Evolutionary conservation across 2,888 invertebrate species (phyloP).

Genomic region (Rhagium mordax): DNA sequence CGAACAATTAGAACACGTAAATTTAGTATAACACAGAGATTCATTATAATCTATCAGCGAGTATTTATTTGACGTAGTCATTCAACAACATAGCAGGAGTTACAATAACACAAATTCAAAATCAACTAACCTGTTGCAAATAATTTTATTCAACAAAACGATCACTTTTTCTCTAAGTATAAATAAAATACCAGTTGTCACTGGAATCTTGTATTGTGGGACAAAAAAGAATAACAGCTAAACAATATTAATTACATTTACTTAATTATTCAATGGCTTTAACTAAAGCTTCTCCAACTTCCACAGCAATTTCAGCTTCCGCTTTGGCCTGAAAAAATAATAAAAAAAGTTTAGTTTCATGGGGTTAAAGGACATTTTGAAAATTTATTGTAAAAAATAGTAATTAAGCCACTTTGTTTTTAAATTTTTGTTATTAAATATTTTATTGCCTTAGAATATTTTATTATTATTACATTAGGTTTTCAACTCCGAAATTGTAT

Average conservation of each 20-base stretch:
- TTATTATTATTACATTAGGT: too few relatives aligned
- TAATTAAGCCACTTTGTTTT: too few relatives aligned
- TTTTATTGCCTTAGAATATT: too few relatives aligned
- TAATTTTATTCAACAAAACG: not conserved
- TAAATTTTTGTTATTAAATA: too few relatives aligned
- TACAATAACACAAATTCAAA: not conserved
- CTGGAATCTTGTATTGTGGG: slow-evolving; percentile 14
- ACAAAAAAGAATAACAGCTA: slow-evolving; percentile 46
- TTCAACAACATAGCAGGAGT: not conserved
- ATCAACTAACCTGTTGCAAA: not conserved
- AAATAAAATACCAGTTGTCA: slow-evolving; percentile 12
- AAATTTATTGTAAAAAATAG: too few relatives aligned
- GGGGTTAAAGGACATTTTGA: too few relatives aligned
- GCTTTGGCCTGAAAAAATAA: slow-evolving; percentile 78
- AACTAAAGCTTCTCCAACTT: slow-evolving; percentile 94
- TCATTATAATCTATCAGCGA: too few relatives aligned
- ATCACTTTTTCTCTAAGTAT: not conserved
- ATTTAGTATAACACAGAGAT: too few relatives aligned
- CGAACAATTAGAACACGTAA: too few relatives aligned
- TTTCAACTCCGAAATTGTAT: too few relatives aligned
- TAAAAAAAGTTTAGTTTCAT: too few relatives aligned
- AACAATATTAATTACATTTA: slow-evolving; percentile 38
- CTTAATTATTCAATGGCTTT: slow-evolving; percentile 80
- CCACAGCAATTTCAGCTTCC: slow-evolving; percentile 93
- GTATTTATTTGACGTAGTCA: too few relatives aligned